These are phyloP conservation scores for Phylloscopus trochilus DNA, from an alignment of 2,113 vertebrate genomes.

Conservation along the genomic window DNA sequence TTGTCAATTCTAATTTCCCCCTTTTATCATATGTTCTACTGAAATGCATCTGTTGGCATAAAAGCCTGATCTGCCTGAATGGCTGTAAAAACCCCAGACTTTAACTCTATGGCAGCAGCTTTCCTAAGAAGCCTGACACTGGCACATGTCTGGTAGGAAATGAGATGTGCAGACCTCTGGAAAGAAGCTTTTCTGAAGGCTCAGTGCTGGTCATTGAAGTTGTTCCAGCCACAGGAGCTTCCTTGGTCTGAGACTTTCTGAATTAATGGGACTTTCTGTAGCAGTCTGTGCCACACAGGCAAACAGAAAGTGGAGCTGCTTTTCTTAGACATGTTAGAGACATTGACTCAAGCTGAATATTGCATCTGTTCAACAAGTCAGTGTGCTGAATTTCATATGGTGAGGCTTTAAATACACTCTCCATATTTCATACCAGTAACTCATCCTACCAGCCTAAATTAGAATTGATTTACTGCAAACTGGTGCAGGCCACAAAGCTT, in stretches of 20 bases:
- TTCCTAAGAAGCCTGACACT: background rate
- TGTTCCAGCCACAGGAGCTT: background rate
- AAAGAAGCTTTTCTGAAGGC: background rate
- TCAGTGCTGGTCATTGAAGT: rapidly evolving
- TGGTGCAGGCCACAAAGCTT: background rate
- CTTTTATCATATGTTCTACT: background rate
- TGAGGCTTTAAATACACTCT: background rate
- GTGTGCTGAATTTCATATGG: background rate
- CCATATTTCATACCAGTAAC: background rate
- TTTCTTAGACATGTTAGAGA: background rate
- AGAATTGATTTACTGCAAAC: background rate
- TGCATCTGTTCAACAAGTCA: slow-evolving; percentile 8
- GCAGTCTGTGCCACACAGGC: background rate
- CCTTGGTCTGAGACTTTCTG: background rate
- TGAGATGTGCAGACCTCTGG: background rate
- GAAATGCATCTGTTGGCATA: background rate
- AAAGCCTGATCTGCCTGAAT: background rate
- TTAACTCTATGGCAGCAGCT: background rate
- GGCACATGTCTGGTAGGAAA: background rate
- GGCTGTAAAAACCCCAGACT: background rate
- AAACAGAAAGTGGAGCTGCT: background rate
- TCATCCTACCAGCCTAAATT: background rate
- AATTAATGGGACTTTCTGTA: background rate
- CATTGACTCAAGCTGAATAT: background rate
- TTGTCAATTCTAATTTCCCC: background rate